Conservation (phyloP, 1,140 invertebrate genomes). For the Mylabris phalerata region DNA sequence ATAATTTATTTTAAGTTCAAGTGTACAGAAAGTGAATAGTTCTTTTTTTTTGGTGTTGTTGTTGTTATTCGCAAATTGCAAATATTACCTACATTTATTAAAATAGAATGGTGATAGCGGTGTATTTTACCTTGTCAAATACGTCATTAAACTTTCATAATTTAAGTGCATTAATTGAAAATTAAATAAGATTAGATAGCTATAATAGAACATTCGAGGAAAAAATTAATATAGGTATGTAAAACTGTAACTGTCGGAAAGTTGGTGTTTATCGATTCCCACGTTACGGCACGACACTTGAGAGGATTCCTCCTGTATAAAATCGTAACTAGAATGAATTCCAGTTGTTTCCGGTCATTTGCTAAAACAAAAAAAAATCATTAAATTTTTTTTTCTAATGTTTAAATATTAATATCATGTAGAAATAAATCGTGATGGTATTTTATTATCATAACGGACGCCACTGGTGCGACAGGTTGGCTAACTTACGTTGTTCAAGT, state of each 20-base stretch:
- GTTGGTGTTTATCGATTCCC: constrained; percentile 4
- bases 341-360: no score
- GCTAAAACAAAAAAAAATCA: no score
- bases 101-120: neutral
- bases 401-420: no score
- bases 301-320: no score
- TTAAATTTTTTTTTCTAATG: no score
- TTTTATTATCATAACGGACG: constrained; percentile 1
- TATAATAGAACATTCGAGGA: no score
- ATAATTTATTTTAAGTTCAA: constrained; percentile 5
- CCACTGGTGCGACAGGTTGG: constrained; percentile 12
- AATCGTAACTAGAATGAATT: no score
- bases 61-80: neutral
- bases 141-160: neutral
- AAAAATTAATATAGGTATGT: no score
- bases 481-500: constrained; percentile 1
- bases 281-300: constrained; percentile 1
- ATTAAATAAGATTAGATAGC: no score
- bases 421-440: no score
- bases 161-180: no score
- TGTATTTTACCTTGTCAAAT: neutral
- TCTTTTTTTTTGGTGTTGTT: neutral
- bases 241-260: no score
- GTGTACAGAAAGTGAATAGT: constrained; percentile 7
- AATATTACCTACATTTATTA: neutral